Evolutionary conservation across 2,888 invertebrate genomes (phyloP), one percentile per base, ranked within the genome.

Genomic region (Stictocephala bisonia): DNA sequence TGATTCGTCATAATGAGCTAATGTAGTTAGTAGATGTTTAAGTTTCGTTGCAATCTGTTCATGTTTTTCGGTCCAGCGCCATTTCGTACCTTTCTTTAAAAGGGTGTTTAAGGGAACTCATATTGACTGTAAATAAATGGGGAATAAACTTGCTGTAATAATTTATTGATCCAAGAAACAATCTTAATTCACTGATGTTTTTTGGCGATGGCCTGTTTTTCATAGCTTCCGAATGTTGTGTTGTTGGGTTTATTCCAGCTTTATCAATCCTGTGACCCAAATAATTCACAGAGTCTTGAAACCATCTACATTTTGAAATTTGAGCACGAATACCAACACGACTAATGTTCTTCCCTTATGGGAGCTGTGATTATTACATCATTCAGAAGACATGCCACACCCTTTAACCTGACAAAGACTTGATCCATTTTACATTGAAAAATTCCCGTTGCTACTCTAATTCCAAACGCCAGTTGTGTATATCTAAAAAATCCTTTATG

Each of bases 141-240:
- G 48, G 67, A 44, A 44, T 29, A 50, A 67, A 67, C 29, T 50
- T 67, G n/a, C 50, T 50, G 22, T 67, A 67, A 13, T 50, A 67
- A 24, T 66, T 66, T 2, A 56, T 56, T 4, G 31, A n/a, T 22
- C 29, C 56, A 7, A 56, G 31, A 56, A 56, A 56, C 3, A 31
- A 56, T 29, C 56, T 27, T 15, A 56, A 18, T 15, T 56, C 56
- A 26, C 27, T 27, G 1, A 56, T 27, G 27, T 56, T 56, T 29
- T 27, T 56, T 15, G 56, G 56, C 13, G 56, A 56, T 9, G 56
- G 56, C 31, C n/a, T 29, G 4, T 31, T 27, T 56, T 56, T 56
- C 29, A 56, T 7, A 1, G 56, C 27, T 13, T 29, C 31, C 18
- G 31, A 2, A 15, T 56, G 29, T 27, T 56, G n/a, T n/a, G n/a